These are phyloP conservation scores for Ailuropoda melanoleuca DNA, from an alignment of 2,113 vertebrate genomes.

Conservation along the genomic window DNA sequence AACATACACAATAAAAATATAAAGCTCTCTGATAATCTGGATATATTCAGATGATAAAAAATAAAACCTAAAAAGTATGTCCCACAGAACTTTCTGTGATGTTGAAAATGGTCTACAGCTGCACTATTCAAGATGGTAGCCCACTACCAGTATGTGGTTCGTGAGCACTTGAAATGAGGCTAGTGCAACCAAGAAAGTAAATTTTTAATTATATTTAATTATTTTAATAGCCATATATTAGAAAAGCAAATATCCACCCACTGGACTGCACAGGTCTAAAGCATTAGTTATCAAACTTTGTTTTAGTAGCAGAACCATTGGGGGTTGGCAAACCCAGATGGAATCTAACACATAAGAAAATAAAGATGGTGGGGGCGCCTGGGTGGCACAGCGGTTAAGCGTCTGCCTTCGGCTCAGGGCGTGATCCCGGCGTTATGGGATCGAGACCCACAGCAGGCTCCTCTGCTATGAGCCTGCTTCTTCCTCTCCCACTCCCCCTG, in stretches of 20 bases:
- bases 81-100: not conserved
- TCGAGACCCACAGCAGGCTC: too few species aligned
- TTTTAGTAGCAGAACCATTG: not conserved
- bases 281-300: not conserved
- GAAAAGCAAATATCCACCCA: not conserved
- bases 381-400: too few species aligned
- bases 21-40: conserved; percentile 2
- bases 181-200: not conserved
- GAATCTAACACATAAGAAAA: not conserved
- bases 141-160: not conserved
- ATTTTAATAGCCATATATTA: not conserved
- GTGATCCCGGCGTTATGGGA: too few species aligned
- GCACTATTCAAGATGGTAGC: not conserved
- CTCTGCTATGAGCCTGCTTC: too few species aligned
- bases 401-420: too few species aligned
- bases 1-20: not conserved
- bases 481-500: too few species aligned
- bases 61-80: not conserved
- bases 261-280: not conserved
- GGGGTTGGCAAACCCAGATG: not conserved
- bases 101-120: not conserved
- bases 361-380: not conserved
- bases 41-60: not conserved
- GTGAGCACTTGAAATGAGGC: not conserved
- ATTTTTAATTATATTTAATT: not conserved